These are phyloP conservation scores for Rhynchonycteris naso DNA, from an alignment of 2,797 vertebrate genomes.

Conservation along the genomic window DNA sequence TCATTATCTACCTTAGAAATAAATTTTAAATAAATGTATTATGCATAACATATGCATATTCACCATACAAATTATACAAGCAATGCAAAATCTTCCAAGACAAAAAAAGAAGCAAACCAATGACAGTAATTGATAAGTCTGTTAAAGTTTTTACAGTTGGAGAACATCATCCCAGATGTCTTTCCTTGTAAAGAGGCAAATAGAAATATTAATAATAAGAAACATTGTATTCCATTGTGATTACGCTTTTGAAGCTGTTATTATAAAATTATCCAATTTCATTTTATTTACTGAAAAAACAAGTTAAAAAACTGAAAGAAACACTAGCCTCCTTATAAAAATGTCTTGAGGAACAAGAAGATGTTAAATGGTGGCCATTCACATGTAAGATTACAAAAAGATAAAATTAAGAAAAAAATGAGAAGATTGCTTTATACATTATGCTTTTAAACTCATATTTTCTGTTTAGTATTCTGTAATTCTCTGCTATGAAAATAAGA, in stretches of 20 bases:
- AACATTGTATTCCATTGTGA: neutral
- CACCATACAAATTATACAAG: neutral
- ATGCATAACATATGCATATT: neutral
- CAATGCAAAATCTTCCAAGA: neutral
- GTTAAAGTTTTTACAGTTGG: neutral
- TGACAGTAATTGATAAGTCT: neutral
- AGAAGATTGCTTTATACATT: neutral
- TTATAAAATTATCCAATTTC: slow-evolving; percentile 1
- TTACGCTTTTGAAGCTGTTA: neutral
- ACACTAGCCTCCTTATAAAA: neutral
- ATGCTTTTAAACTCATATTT: slow-evolving; percentile 5
- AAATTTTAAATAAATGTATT: neutral
- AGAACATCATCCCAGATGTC: neutral
- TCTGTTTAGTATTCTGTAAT: neutral
- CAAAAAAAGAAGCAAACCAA: neutral
- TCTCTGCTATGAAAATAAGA: neutral
- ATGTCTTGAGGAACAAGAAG: neutral
- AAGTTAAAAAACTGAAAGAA: neutral
- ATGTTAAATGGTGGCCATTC: neutral
- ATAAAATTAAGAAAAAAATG: slow-evolving; percentile 8
- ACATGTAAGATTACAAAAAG: slow-evolving; percentile 1
- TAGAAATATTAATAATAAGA: neutral
- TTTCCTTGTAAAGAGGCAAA: neutral
- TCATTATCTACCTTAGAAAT: neutral
- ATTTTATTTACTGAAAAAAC: neutral